A percentile compares a stretch with the other conserved stretches of the same genome.
Conservation (phyloP, 2,113 vertebrate genomes). For the Miniopterus natalensis region DNA sequence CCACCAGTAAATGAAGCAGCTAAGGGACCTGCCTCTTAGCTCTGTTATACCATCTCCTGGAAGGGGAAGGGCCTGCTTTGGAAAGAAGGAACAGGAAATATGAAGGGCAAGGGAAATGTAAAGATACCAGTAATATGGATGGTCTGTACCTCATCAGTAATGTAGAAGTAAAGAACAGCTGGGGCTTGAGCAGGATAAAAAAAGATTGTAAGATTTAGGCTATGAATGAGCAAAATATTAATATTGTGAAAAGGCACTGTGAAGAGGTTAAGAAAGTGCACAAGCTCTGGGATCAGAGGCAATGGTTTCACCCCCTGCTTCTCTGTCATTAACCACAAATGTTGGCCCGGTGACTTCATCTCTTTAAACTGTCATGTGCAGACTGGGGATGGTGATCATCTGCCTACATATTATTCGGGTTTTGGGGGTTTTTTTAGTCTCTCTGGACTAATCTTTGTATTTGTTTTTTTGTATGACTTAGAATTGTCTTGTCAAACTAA, state of each 20-base stretch:
- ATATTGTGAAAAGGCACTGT: background rate
- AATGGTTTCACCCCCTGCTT: background rate
- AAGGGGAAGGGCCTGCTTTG: background rate
- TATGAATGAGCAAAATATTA: background rate
- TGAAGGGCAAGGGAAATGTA: background rate
- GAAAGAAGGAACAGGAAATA: background rate
- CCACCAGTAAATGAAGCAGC: background rate
- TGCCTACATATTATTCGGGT: background rate
- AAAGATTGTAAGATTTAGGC: background rate
- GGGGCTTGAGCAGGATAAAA: background rate
- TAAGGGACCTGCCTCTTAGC: background rate
- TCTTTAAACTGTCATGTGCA: background rate
- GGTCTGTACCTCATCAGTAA: background rate
- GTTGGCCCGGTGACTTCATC: background rate
- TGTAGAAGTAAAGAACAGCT: background rate
- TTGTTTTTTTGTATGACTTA: background rate
- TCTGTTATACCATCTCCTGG: background rate
- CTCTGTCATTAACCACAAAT: background rate
- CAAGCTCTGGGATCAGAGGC: background rate
- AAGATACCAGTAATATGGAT: background rate
- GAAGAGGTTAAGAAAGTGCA: background rate
- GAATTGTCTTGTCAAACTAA: background rate
- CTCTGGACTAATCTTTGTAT: background rate
- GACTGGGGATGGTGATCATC: background rate
- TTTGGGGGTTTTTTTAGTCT: background rate